A percentile compares a stretch with the other conserved stretches of the same genome.
Conservation (phyloP, 1,140 invertebrate genomes). For the Drosophila watanabei region DNA sequence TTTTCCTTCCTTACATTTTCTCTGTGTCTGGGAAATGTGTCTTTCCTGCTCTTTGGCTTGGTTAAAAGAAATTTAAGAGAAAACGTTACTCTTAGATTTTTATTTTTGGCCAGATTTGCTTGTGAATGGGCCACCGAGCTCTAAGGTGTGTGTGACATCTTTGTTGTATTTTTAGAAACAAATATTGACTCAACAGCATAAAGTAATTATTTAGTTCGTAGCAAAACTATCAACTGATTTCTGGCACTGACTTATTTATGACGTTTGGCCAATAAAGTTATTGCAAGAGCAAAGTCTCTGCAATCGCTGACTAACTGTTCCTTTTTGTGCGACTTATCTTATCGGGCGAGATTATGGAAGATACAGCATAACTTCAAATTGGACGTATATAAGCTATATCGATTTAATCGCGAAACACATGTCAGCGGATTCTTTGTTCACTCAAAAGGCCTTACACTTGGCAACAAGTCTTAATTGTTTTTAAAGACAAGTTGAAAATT, state of each 20-base stretch:
- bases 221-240: background rate
- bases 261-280: slow-evolving; percentile 5
- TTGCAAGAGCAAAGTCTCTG: slow-evolving; percentile 17
- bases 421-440: slow-evolving; percentile 16
- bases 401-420: slow-evolving; percentile 41
- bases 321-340: slow-evolving; percentile 24
- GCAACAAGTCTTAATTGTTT: background rate
- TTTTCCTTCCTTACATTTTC: slow-evolving; percentile 43
- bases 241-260: slow-evolving; percentile 15
- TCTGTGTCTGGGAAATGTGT: slow-evolving; percentile 45
- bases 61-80: slow-evolving; percentile 18
- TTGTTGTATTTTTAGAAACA: slow-evolving; percentile 26
- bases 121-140: slow-evolving; percentile 38
- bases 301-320: slow-evolving; percentile 5
- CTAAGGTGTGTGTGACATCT: slow-evolving; percentile 34
- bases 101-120: slow-evolving; percentile 21
- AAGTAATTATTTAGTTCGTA: slow-evolving; percentile 21
- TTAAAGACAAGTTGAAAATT: background rate
- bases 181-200: slow-evolving; percentile 12
- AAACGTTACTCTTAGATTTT: background rate
- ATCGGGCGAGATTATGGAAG: slow-evolving; percentile 33
- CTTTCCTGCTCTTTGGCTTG: slow-evolving; percentile 12
- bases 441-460: background rate
- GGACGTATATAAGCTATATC: slow-evolving; percentile 37
- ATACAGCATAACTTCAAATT: slow-evolving; percentile 44